These are phyloP conservation scores for Protophormia terraenovae DNA, from an alignment of 2,888 invertebrate species.

Conservation along the genomic window DNA sequence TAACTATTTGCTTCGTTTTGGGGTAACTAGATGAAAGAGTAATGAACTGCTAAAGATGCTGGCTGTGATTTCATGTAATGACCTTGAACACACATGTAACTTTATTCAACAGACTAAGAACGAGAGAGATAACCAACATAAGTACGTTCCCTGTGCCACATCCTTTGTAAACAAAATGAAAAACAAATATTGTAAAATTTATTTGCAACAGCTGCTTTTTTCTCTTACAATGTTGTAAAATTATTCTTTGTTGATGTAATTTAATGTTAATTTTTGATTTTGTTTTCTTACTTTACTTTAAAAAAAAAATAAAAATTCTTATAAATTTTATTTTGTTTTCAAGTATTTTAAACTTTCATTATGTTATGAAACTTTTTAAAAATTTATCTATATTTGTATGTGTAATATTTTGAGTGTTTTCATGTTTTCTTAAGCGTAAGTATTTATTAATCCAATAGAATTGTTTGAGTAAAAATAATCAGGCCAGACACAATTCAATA, in stretches of 20 bases:
- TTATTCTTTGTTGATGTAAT: background rate
- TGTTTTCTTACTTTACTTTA: background rate
- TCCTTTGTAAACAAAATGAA: background rate
- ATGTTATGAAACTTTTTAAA: slow-evolving; percentile 35
- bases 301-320: background rate
- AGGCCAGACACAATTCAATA: slow-evolving; percentile 27
- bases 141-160: background rate
- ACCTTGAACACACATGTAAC: slow-evolving; percentile 63
- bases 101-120: background rate
- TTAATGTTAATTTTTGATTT: background rate
- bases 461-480: slow-evolving; percentile 14
- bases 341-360: background rate
- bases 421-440: background rate
- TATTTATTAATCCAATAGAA: background rate
- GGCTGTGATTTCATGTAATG: slow-evolving; percentile 60
- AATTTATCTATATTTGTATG: background rate
- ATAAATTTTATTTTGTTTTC: background rate
- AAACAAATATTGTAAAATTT: slow-evolving; percentile 44
- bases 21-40: slow-evolving; percentile 59
- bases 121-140: too few relatives aligned
- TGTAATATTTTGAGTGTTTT: slow-evolving; percentile 9
- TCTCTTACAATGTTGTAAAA: slow-evolving; percentile 40
- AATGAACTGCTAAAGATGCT: slow-evolving; percentile 57
- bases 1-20: slow-evolving; percentile 21
- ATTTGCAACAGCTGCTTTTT: slow-evolving; percentile 56